Percentiles rank a stretch among this genome's conserved stretches.
Conservation (phyloP, 2,797 vertebrate genomes). For the Ispidina lecontei region DNA sequence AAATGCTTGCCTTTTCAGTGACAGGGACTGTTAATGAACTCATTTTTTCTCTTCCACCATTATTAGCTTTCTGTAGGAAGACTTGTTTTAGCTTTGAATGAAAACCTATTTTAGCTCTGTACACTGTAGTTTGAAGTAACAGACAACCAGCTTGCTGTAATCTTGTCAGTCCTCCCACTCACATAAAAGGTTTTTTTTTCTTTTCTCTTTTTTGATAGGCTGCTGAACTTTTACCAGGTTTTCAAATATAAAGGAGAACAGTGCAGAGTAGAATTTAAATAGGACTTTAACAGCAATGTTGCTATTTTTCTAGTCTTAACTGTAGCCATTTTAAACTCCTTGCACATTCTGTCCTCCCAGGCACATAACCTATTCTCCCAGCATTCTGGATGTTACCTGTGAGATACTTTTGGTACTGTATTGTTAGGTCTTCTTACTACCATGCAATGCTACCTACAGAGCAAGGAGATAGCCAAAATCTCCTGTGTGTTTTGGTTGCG, state of each 20-base stretch:
- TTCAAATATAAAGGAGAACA: conserved; percentile 3
- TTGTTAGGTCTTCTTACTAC: not conserved
- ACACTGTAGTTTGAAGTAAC: not conserved
- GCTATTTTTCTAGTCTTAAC: not conserved
- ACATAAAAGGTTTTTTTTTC: not conserved
- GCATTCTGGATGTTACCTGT: not conserved
- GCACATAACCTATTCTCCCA: not conserved
- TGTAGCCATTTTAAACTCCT: not conserved
- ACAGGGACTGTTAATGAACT: not conserved
- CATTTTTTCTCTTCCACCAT: conserved; percentile 14
- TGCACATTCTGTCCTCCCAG: not conserved
- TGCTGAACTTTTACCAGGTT: not conserved
- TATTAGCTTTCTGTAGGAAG: not conserved
- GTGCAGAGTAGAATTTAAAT: not conserved
- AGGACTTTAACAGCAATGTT: not conserved
- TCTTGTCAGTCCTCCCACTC: not conserved
- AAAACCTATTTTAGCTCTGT: not conserved
- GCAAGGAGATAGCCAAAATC: not conserved
- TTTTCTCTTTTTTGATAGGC: not conserved
- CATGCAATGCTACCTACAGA: not conserved
- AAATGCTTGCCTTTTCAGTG: conserved; percentile 41
- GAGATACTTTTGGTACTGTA: not conserved
- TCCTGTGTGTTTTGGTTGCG: not conserved
- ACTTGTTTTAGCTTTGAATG: not conserved
- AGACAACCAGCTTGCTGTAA: conserved; percentile 3